Percentiles rank a stretch among this genome's conserved stretches.
These are phyloP conservation scores for Danio albolineatus DNA, from an alignment of 2,797 vertebrate species.

Conservation along the genomic window DNA sequence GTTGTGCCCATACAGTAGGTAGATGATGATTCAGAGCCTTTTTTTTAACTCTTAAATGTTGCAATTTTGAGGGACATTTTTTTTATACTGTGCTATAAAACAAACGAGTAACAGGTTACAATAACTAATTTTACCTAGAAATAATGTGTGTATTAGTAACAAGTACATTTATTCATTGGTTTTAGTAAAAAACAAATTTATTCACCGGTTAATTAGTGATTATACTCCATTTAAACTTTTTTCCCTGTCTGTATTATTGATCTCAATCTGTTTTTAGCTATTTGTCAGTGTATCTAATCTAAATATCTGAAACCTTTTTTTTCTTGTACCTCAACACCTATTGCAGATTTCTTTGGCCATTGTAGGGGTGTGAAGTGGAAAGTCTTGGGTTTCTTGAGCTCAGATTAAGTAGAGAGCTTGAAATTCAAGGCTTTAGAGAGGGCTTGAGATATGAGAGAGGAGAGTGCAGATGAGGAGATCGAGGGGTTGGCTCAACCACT, in stretches of 20 bases:
- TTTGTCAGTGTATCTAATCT: neutral
- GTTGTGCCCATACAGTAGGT: neutral
- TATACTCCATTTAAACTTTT: neutral
- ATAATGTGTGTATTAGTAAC: no score
- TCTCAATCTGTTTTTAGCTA: neutral
- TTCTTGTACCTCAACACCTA: neutral
- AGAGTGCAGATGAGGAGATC: conserved; percentile 21
- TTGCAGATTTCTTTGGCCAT: neutral
- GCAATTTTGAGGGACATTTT: neutral
- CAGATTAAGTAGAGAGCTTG: conserved; percentile 7
- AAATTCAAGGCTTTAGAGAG: conserved; percentile 23
- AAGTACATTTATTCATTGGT: no score
- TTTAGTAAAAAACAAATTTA: no score
- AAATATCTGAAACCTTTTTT: neutral
- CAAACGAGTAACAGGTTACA: neutral
- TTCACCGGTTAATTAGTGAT: no score
- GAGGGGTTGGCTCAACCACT: neutral
- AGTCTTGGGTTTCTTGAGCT: conserved; percentile 5
- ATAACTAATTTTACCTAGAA: no score
- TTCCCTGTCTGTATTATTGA: neutral
- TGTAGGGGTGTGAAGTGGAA: neutral
- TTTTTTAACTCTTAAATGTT: neutral
- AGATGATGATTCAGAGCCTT: neutral
- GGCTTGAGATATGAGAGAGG: neutral
- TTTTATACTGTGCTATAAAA: neutral